phyloP scores from a whole-genome alignment of 1,140 invertebrate species.

The Lepidurus apus region DNA sequence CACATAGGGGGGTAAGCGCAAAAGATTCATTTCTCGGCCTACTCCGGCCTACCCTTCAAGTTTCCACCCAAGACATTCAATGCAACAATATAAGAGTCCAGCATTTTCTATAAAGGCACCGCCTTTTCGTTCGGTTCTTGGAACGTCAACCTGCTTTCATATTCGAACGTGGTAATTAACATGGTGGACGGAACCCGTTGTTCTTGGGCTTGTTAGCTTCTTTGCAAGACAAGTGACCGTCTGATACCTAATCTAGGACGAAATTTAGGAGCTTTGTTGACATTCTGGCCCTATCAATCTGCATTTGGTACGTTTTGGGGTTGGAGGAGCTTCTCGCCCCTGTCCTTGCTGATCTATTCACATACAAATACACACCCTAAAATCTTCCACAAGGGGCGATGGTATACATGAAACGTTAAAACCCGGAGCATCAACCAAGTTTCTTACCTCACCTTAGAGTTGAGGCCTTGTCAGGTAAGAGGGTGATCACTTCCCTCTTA shows the following conservation, averaged over 20 bases:
- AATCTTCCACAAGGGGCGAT: background rate
- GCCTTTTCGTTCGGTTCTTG: background rate
- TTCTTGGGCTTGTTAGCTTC: constrained; percentile 5
- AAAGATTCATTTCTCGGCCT: background rate
- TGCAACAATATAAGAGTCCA: background rate
- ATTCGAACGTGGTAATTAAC: background rate
- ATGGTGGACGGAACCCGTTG: background rate
- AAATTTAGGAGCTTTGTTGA: background rate
- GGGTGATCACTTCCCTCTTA: background rate
- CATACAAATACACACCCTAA: constrained; percentile 16
- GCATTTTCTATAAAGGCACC: background rate
- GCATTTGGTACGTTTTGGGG: background rate
- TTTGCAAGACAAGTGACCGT: background rate
- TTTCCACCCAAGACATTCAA: background rate
- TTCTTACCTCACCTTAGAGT: background rate
- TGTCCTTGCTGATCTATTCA: background rate
- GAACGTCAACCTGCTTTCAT: background rate
- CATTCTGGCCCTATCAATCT: background rate
- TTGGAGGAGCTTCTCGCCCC: background rate
- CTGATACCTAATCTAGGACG: background rate
- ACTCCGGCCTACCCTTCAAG: constrained; percentile 1
- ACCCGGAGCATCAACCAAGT: background rate
- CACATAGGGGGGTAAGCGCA: background rate
- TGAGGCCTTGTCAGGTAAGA: background rate
- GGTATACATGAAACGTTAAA: background rate